Evolutionary conservation across 2,888 invertebrate species (phyloP), one percentile per base, ranked within the genome.

Genomic region (Hipparchia sbordonii): DNA sequence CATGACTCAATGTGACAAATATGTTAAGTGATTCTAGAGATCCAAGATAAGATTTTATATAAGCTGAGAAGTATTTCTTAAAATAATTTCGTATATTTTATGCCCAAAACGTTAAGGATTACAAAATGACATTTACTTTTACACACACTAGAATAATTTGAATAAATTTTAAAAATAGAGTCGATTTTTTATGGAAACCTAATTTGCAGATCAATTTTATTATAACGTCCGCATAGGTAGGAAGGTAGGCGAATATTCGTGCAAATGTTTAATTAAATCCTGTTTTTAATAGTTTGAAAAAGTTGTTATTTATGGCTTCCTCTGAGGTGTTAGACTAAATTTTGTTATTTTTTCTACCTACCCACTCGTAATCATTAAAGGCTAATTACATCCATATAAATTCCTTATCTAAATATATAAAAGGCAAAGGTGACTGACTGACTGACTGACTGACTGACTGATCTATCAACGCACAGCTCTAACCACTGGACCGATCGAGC

Each of bases 1-100:
- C 61, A 46, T 61, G 67, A 73, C 73, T 75, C 67, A 68, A 51
- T 33, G 51, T 68, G 46, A 67, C 67, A 45, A 46, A 56, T 56
- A 57, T 67, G 33, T 13, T 63, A 52, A 59, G 39, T 23, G 52
- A 23, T 51, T 46, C 59, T 60, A 60, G 33, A 46, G 61, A 62
- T n/a, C 8, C 48, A 46, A 46, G 46, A 62, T 46, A 8, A 39
- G 10, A 57, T 23, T 23, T 13, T 13, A 23, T 56, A 9, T 59
- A 60, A 59, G 23, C 59, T 9, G 9, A 13, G 23, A 13, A 39
- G 9, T 10, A 59, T 4, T 4, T 9, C 9, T 33, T 8, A 33
- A 33, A 39, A 59, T 59, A 39, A 10, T 33, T 4, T 13, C 46
- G 7, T 8, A 4, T 62, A 23, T 23, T 23, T 46, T 46, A 46